Evolutionary conservation across 1,140 invertebrate genomes (phyloP).

Genomic region (Phocides pigmalion): DNA sequence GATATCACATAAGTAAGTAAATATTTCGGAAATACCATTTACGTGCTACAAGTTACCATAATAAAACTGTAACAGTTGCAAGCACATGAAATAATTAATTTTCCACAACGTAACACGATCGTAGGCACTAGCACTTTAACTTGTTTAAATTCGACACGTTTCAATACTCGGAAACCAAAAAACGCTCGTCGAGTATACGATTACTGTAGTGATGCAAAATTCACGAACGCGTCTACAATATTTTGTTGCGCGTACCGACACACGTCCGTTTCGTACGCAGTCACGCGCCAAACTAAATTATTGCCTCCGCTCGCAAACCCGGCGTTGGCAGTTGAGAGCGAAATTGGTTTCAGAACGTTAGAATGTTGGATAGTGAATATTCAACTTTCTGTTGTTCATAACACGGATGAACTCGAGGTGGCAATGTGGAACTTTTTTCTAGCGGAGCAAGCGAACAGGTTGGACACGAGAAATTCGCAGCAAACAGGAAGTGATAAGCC

Average conservation of each 20-base stretch:
- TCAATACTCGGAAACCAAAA: constrained; percentile 7
- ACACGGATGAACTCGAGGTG: constrained; percentile 44
- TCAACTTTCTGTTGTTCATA: constrained; percentile 43
- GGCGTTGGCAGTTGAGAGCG: constrained; percentile 61
- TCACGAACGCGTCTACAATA: constrained; percentile 39
- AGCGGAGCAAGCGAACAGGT: constrained; percentile 56
- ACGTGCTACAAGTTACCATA: constrained; percentile 28
- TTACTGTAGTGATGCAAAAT: constrained; percentile 36
- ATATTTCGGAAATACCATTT: constrained; percentile 26
- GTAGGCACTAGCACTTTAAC: constrained; percentile 17
- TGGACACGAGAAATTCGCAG: constrained; percentile 63
- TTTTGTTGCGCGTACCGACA: constrained; percentile 6
- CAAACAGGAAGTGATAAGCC: constrained; percentile 50
- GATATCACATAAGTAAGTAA: neutral
- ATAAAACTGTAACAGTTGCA: neutral
- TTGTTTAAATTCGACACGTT: constrained; percentile 24
- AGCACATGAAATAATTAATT: constrained; percentile 14
- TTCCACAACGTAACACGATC: constrained; percentile 26
- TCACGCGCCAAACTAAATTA: constrained; percentile 75
- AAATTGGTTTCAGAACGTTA: constrained; percentile 66
- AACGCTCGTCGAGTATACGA: constrained; percentile 8
- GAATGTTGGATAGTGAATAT: constrained; percentile 38
- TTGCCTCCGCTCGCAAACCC: constrained; percentile 52
- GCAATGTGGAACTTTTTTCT: constrained; percentile 44
- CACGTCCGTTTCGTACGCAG: constrained; percentile 56